Base-by-base conservation (phyloP, 2,797 vertebrate genomes). In the Champsocephalus gunnari region DNA sequence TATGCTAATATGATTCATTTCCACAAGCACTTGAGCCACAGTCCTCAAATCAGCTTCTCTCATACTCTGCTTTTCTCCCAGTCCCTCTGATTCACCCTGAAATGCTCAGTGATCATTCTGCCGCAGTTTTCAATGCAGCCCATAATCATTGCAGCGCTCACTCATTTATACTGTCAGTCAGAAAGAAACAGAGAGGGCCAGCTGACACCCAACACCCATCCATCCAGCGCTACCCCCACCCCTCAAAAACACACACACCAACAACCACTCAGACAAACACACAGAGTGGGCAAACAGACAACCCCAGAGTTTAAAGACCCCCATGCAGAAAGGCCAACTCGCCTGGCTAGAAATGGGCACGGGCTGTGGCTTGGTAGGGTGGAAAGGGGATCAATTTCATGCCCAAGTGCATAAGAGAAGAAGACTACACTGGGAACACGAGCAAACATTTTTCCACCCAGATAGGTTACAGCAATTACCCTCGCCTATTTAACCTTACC, bases 381-480 rank as follows among this genome's bases (percentile, higher is more conserved):
- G 85, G 88, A 93, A 93, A 91, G 88, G 84, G 81, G 87, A 82
- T 87, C 81, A 87, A 92, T 91, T 93, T 93, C 87, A 93, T 88
- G 92, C 80, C 80, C 75, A 91, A 92, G 86, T 76, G 90, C 89
- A 87, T 91, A 85, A 87, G 78, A 90, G 85, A 86, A 80, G 75
- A 88, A 80, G 78, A 88, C 85, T 80, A 87, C 82, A 83, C 87
- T 84, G 82, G 76, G 82, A 90, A 89, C 76, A 84, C 34, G 72
- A 85, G 89, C 88, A 92, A 91, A 92, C 85, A 88, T 88, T 92
- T 92, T 90, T 92, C 89, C 87, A 90, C 86, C 75, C 87, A 91
- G 90, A 90, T 90, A 90, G 79, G 90, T 92, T 90, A 88, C 92
- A 91, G 89, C 87, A 84, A 94, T 94, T 92, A 93, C 83, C 71